phyloP scores from a whole-genome alignment of 2,888 invertebrate genomes.

The Eutolmus rufibarbis region DNA sequence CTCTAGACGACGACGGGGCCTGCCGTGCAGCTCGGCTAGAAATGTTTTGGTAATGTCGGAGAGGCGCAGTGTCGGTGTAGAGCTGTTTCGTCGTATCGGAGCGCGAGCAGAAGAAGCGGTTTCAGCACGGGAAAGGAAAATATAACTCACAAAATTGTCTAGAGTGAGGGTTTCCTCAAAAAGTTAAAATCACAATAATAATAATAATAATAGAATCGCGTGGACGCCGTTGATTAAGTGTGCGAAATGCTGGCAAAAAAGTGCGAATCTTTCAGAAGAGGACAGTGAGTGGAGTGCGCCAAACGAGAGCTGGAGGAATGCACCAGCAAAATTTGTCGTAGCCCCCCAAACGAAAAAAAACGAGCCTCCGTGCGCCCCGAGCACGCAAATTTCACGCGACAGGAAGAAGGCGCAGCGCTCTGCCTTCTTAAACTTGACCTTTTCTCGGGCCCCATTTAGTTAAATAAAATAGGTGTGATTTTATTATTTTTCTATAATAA shows the following conservation, averaged over 20 bases:
- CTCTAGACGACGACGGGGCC: background rate
- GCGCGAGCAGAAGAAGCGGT: slow-evolving; percentile 39
- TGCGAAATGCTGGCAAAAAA: background rate
- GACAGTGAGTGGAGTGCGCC: background rate
- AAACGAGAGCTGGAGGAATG: background rate
- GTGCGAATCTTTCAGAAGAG: background rate
- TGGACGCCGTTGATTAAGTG: background rate
- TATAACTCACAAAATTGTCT: background rate
- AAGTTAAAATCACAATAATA: background rate
- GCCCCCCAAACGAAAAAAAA: background rate
- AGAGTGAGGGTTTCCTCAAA: background rate
- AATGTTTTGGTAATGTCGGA: slow-evolving; percentile 38
- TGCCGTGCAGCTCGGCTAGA: slow-evolving; percentile 12
- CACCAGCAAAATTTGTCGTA: background rate
- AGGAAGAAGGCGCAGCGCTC: background rate
- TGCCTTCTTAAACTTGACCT: slow-evolving; percentile 36
- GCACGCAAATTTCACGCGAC: slow-evolving; percentile 16
- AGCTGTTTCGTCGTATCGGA: slow-evolving; percentile 43
- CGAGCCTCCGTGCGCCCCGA: background rate
- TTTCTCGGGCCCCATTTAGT: background rate
- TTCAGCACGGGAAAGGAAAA: background rate
- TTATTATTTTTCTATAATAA: too few species aligned
- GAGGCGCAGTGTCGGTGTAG: slow-evolving; percentile 32
- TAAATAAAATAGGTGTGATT: background rate
- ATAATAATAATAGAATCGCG: background rate